These are phyloP conservation scores for Netelia virgata DNA, from an alignment of 2,888 invertebrate genomes.

Conservation along the genomic window DNA sequence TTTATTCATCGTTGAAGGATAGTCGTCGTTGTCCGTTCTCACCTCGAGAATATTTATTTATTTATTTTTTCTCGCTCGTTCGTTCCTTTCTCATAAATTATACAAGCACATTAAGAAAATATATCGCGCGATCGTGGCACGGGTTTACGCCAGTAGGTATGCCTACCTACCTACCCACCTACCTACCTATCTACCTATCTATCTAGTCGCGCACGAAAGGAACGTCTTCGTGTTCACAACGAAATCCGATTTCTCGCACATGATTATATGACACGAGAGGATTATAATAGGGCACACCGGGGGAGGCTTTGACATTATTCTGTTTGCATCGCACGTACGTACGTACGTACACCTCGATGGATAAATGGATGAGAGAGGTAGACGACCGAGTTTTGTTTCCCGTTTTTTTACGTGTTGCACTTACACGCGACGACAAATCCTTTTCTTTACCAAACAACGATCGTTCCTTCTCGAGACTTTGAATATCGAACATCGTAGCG, in stretches of 20 bases:
- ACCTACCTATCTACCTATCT: no score
- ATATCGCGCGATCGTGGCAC: no score
- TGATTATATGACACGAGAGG: slow-evolving; percentile 40
- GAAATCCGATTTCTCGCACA: slow-evolving; percentile 39
- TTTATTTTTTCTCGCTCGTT: neutral
- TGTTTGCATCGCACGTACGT: slow-evolving; percentile 17
- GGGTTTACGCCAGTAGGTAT: no score
- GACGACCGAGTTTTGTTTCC: neutral
- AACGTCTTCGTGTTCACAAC: slow-evolving; percentile 8
- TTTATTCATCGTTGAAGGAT: neutral
- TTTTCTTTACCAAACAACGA: neutral
- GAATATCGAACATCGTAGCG: no score
- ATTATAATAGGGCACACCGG: slow-evolving; percentile 23
- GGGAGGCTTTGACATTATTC: slow-evolving; percentile 30
- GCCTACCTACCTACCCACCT: no score
- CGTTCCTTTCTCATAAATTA: neutral
- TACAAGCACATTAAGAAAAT: no score
- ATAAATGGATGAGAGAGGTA: neutral
- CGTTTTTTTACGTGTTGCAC: neutral
- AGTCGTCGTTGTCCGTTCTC: neutral
- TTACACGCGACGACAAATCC: neutral
- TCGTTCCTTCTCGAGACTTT: no score
- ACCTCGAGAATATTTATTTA: neutral
- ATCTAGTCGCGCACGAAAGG: no score
- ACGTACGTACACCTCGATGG: slow-evolving; percentile 3